Conservation (phyloP, 1,140 invertebrate species). For the Cotesia glomerata region DNA sequence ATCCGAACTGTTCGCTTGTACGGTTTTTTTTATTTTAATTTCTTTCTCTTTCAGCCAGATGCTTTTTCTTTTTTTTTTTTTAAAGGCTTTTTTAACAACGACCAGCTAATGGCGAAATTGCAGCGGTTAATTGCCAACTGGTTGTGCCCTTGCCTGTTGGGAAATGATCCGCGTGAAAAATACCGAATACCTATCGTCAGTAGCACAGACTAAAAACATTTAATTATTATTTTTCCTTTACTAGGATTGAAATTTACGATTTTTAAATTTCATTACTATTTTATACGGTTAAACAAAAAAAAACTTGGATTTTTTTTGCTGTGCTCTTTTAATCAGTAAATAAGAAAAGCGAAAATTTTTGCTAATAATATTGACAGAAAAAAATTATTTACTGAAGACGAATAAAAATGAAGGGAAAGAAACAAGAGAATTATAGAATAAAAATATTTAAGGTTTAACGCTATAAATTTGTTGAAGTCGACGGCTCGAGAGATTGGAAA, state of each 20-base stretch:
- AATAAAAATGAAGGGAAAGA: background rate
- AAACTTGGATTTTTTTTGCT: no score
- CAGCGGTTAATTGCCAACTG: conserved; percentile 39
- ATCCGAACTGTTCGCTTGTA: conserved; percentile 11
- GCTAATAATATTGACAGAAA: background rate
- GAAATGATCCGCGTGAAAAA: conserved; percentile 32
- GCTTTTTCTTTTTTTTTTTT: conserved; percentile 21
- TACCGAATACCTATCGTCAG: background rate
- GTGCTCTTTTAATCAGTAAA: no score
- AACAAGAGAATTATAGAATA: background rate
- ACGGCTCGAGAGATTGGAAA: conserved; percentile 35
- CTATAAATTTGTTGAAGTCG: conserved; percentile 28
- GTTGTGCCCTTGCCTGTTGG: conserved; percentile 25
- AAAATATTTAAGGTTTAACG: conserved; percentile 14
- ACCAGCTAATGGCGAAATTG: conserved; percentile 39
- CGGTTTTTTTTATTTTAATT: conserved; percentile 6
- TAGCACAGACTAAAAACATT: background rate
- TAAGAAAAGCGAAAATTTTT: background rate
- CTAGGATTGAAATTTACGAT: background rate
- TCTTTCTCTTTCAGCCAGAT: background rate
- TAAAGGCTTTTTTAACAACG: conserved; percentile 24
- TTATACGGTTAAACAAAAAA: no score
- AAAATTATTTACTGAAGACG: background rate
- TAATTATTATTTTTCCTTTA: background rate
- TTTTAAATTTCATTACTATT: no score